phyloP scores from a whole-genome alignment of 2,113 vertebrate genomes.

The Bettongia penicillata region DNA sequence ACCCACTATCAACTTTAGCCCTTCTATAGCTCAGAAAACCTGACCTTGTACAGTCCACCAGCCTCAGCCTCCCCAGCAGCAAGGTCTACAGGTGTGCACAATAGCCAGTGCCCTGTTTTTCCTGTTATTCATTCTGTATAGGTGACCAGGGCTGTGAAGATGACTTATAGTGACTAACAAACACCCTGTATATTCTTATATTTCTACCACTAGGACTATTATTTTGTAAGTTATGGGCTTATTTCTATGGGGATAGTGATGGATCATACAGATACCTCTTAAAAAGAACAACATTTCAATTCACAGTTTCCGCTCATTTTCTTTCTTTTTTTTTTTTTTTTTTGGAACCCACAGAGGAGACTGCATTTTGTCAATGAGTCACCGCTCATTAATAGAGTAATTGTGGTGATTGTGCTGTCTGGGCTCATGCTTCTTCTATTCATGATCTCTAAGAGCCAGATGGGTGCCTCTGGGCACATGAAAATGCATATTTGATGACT shows the following conservation, averaged over 20 bases:
- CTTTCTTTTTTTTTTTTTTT: not conserved
- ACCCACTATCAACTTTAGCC: not conserved
- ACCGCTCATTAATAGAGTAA: slow-evolving; percentile 14
- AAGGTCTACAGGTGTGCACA: not conserved
- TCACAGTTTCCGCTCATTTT: not conserved
- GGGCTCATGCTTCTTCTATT: not conserved
- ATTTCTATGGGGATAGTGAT: not conserved
- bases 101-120: not conserved
- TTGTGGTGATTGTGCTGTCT: not conserved
- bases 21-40: too few species aligned
- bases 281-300: not conserved
- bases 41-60: not conserved
- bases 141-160: not conserved
- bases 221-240: not conserved
- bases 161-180: not conserved
- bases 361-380: not conserved
- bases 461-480: not conserved
- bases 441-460: not conserved
- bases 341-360: not conserved
- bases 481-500: slow-evolving; percentile 32
- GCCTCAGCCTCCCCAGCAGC: not conserved
- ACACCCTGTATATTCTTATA: not conserved
- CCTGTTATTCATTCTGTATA: not conserved
- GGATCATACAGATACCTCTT: not conserved
- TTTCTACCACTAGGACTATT: not conserved